Percentiles rank a stretch among this genome's conserved stretches.
Evolutionary conservation across 2,888 invertebrate species (phyloP).

Genomic region (Desoria tigrina): DNA sequence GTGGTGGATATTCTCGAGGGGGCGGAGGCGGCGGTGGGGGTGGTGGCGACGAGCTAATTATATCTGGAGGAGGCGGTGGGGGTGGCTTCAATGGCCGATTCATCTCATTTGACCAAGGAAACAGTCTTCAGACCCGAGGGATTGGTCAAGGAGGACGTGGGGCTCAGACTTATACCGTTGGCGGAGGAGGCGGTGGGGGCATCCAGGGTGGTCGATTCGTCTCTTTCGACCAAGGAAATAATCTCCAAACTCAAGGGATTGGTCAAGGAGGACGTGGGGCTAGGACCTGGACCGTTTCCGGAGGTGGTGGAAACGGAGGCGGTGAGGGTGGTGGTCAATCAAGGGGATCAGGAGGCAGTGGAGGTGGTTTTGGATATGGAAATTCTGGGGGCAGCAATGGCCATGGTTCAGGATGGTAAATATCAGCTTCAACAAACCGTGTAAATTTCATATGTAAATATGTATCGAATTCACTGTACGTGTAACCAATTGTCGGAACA

Average conservation of each 20-base stretch:
- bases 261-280: constrained; percentile 2
- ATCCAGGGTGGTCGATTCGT: constrained; percentile 5
- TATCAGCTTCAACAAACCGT: not conserved
- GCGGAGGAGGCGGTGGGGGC: constrained; percentile 9
- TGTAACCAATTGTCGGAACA: too few species aligned
- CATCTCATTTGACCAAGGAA: constrained; percentile 13
- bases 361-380: constrained; percentile 2
- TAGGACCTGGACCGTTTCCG: not conserved
- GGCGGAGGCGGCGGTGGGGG: constrained; percentile 12
- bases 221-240: constrained; percentile 11
- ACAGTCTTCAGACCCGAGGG: constrained; percentile 17
- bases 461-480: too few species aligned
- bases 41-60: not conserved
- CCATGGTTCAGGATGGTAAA: constrained; percentile 1
- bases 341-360: constrained; percentile 2
- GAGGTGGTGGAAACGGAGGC: not conserved
- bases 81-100: constrained; percentile 5
- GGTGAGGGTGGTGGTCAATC: not conserved
- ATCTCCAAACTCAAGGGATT: constrained; percentile 5
- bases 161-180: constrained; percentile 12
- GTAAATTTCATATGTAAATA: not conserved
- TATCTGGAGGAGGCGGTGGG: not conserved
- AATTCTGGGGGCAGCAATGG: not conserved
- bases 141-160: constrained; percentile 5
- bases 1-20: not conserved